Conservation (phyloP, 2,113 vertebrate genomes). For the Cynoglossus semilaevis region DNA sequence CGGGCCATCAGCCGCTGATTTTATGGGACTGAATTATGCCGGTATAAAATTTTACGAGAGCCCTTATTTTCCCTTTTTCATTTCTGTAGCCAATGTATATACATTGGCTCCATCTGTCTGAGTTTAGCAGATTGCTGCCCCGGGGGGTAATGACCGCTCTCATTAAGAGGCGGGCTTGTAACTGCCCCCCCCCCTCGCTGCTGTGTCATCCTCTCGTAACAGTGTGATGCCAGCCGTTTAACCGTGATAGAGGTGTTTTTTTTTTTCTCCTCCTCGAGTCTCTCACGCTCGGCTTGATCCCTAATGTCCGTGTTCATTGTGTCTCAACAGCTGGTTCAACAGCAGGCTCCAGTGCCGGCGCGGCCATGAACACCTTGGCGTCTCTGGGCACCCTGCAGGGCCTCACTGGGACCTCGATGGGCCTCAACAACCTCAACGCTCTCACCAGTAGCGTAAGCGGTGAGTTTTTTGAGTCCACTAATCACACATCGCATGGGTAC, state of each 20-base stretch:
- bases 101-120: slow-evolving; percentile 49
- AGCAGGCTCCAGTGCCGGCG: slow-evolving; percentile 85
- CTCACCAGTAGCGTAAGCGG: slow-evolving; percentile 92
- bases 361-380: slow-evolving; percentile 93
- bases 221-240: slow-evolving; percentile 4
- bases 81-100: slow-evolving; percentile 39
- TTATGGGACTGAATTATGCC: slow-evolving; percentile 55
- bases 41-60: slow-evolving; percentile 44
- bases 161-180: slow-evolving; percentile 31
- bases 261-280: background rate
- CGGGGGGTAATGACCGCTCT: slow-evolving; percentile 35
- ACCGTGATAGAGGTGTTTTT: slow-evolving; percentile 6
- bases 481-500: no score
- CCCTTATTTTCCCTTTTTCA: slow-evolving; percentile 30
- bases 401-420: slow-evolving; percentile 88
- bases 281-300: slow-evolving; percentile 4
- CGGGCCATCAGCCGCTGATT: slow-evolving; percentile 46
- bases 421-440: slow-evolving; percentile 94
- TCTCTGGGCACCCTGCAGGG: slow-evolving; percentile 93
- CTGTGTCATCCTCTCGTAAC: slow-evolving; percentile 24
- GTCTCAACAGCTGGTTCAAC: slow-evolving; percentile 81
- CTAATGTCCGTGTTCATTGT: background rate
- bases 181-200: slow-evolving; percentile 21
- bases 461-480: slow-evolving; percentile 63
- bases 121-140: slow-evolving; percentile 39